Base-by-base conservation (phyloP, 2,113 vertebrate genomes). In the Fulica atra region DNA sequence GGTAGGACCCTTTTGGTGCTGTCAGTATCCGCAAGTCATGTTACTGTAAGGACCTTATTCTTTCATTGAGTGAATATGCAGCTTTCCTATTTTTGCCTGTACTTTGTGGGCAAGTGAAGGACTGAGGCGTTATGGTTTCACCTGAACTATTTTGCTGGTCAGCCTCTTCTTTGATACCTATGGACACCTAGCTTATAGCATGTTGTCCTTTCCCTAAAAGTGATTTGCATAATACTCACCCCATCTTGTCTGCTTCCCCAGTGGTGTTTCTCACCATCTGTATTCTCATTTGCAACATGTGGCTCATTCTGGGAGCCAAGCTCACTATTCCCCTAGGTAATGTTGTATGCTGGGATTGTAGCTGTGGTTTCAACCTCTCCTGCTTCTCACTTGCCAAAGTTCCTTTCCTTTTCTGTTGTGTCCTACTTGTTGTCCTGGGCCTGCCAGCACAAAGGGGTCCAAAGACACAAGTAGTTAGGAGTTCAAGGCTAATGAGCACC, bases 151-250 rank as follows among this genome's bases (percentile, higher is more conserved):
- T 84, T 81, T 82, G 21, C 42, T 66, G 48, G 10, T 35, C 42
- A 80, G 16, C 18, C 13, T 86, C 25, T 65, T 76, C 59, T 48
- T 44, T 29, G 23, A 11, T 72, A 19, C 10, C 48, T 48, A 23
- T 82, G 50, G 14, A 38, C 6, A 15, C 76, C 19, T 68, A 50
- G 20, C 64, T 79, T 38, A 20, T 63, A n/a, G 46, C 7, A 1
- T 28, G 0, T 7, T 81, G 40, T 71, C n/a, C 6, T 93, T 64
- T 69, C 29, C 8, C 10, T 36, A 13, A 59, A 40, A 82, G 20
- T 26, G 29, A 38, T 51, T 18, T 76, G 7, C 25, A 6, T 10
- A 2, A 2, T 31, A 19, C 0, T 1, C 33, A 18, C 36, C 33
- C 8, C 8, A 17, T 65, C 10, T 3, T 4, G 9, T 64, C 33